These are phyloP conservation scores for Malacoctenus gilli DNA, from an alignment of 2,797 vertebrate species.

Conservation along the genomic window DNA sequence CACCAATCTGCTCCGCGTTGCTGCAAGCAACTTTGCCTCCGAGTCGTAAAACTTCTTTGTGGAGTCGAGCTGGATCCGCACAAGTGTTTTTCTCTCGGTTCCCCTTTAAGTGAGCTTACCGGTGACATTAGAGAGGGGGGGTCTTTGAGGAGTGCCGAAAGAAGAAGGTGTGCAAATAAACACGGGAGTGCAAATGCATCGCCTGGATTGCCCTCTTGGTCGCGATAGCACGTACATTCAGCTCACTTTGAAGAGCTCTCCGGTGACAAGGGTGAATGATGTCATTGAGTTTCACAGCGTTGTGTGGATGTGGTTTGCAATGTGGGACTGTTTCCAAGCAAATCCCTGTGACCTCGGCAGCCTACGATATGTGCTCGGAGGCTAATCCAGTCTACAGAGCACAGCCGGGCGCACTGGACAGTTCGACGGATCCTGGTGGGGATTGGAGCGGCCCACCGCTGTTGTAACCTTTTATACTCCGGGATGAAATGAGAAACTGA, in stretches of 20 bases:
- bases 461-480: slow-evolving; percentile 57
- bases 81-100: neutral
- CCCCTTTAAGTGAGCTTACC: too few species aligned
- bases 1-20: slow-evolving; percentile 31
- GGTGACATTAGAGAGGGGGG: neutral
- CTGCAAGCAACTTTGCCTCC: slow-evolving; percentile 51
- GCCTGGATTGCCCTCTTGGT: slow-evolving; percentile 55
- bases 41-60: slow-evolving; percentile 42
- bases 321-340: slow-evolving; percentile 68
- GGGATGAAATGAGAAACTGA: slow-evolving; percentile 52
- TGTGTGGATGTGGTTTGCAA: slow-evolving; percentile 71
- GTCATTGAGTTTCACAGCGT: slow-evolving; percentile 73
- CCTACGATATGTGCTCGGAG: slow-evolving; percentile 56
- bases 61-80: slow-evolving; percentile 31
- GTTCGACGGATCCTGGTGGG: slow-evolving; percentile 54
- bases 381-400: slow-evolving; percentile 61
- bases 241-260: slow-evolving; percentile 76
- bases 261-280: slow-evolving; percentile 70
- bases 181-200: slow-evolving; percentile 20
- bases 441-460: slow-evolving; percentile 47
- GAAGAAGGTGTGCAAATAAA: slow-evolving; percentile 48
- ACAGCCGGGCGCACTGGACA: slow-evolving; percentile 55
- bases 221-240: slow-evolving; percentile 37
- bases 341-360: slow-evolving; percentile 71
- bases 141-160: slow-evolving; percentile 42